These are phyloP conservation scores for Thecophora atra DNA, from an alignment of 2,888 invertebrate genomes.

Conservation along the genomic window DNA sequence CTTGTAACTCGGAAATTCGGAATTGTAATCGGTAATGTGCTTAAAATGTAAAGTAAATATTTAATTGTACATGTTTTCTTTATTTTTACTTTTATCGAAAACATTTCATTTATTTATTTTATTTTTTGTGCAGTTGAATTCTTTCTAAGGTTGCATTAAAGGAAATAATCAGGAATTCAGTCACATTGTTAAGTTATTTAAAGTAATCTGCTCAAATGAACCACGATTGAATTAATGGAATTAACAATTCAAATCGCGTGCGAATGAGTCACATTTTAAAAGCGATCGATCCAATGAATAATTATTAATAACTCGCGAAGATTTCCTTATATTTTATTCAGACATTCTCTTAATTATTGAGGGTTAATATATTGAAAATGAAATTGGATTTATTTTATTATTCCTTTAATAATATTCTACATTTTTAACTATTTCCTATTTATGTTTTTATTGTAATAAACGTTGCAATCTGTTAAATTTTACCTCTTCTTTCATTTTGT, in stretches of 20 bases:
- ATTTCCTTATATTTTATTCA: too few species aligned
- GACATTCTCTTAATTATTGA: too few species aligned
- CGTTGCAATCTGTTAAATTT: not conserved
- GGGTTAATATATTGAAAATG: too few species aligned
- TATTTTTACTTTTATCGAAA: not conserved
- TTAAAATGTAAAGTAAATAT: too few species aligned
- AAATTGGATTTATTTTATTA: too few species aligned
- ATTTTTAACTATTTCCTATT: too few species aligned
- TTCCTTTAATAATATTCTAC: too few species aligned
- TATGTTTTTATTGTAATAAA: not conserved
- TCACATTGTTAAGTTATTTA: constrained; percentile 5
- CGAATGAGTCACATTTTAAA: constrained; percentile 22
- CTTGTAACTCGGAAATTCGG: too few species aligned
- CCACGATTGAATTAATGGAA: constrained; percentile 9
- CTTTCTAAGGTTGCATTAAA: too few species aligned
- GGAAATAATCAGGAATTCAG: constrained; percentile 7
- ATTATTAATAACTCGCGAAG: too few species aligned
- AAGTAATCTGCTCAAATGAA: constrained; percentile 21
- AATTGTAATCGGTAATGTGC: too few species aligned
- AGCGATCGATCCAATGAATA: not conserved
- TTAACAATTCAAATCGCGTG: constrained; percentile 29
- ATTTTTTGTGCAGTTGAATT: not conserved
- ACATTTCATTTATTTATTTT: not conserved
- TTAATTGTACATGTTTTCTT: not conserved
- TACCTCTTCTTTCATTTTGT: not conserved